Conservation (phyloP, 2,113 vertebrate genomes). For the Anthoscopus minutus region DNA sequence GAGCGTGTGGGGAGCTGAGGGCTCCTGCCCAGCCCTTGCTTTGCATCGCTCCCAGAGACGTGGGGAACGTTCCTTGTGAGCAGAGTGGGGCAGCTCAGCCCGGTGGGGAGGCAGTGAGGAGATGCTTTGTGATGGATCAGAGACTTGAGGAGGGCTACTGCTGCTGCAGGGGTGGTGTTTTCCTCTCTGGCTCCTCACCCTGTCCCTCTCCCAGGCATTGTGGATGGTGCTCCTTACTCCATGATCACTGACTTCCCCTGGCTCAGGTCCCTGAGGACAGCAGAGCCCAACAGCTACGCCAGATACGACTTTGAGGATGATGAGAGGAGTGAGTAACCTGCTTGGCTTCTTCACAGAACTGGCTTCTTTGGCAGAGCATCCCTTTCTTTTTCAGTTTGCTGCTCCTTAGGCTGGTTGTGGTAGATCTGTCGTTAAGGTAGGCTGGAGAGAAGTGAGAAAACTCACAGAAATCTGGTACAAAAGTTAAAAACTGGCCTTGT, state of each 20-base stretch:
- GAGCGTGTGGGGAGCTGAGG: background rate
- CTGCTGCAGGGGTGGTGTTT: background rate
- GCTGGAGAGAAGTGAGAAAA: background rate
- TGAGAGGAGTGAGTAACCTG: slow-evolving; percentile 86
- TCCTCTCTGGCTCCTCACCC: background rate
- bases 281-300: slow-evolving; percentile 93
- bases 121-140: background rate
- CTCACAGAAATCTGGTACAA: background rate
- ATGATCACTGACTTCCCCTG: slow-evolving; percentile 98
- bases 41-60: background rate
- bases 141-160: background rate
- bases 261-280: slow-evolving; percentile 89
- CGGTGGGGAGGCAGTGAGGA: background rate
- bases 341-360: background rate
- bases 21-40: background rate
- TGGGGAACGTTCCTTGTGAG: background rate
- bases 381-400: background rate
- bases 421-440: background rate
- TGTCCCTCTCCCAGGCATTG: slow-evolving; percentile 74
- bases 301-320: slow-evolving; percentile 98
- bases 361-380: background rate
- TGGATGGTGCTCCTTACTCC: slow-evolving; percentile 91
- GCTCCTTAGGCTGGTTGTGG: background rate
- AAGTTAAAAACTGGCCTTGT: background rate
- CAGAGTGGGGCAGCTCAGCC: too few relatives aligned